Evolutionary conservation across 2,113 vertebrate genomes (phyloP), one percentile per base, ranked within the genome.

Genomic region (Scytalopus superciliaris): DNA sequence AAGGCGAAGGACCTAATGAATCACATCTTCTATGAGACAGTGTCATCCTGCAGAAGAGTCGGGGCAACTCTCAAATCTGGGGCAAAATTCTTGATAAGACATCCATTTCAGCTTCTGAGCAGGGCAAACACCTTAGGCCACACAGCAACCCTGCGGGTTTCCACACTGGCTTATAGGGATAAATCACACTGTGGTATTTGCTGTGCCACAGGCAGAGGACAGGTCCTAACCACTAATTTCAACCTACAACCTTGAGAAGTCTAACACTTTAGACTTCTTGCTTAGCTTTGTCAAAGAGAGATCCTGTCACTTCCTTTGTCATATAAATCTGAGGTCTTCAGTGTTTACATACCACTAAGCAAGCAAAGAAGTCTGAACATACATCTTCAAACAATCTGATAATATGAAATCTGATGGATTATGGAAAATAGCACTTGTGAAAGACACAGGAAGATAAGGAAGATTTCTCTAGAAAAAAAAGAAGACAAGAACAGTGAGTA

Each of bases 331-430:
- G 67, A 90, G 78, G 27, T 82, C 70, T 93, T 76, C 64, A 52
- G 13, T 95, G 89, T 95, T 96, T 96, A 91, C 84, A 85, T 53
- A 88, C 55, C 53, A 35, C 93, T 94, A 93, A 94, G 78, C 79
- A 95, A 96, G 84, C 78, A 96, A 69, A 93, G 90, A 85, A 80
- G 94, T 88, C 84, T 91, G 84, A 96, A 83, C 85, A 74, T 93
- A 90, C 57, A 85, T 83, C 81, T 87, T 97, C 92, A 97, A 93
- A 95, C 91, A 93, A 88, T 74, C 82, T 88, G 63, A 70, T 96
- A 88, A 91, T 85, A 90, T 70, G 84, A 97, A 97, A 95, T 93
- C 84, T 94, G 87, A 84, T 94, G 78, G 84, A 96, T 93, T 95
- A 94, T 91, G 66, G 90, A 95, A 92, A 94, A 70, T 3, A 91